phyloP scores from a whole-genome alignment of 2,797 vertebrate species.

The Hipposideros larvatus region DNA sequence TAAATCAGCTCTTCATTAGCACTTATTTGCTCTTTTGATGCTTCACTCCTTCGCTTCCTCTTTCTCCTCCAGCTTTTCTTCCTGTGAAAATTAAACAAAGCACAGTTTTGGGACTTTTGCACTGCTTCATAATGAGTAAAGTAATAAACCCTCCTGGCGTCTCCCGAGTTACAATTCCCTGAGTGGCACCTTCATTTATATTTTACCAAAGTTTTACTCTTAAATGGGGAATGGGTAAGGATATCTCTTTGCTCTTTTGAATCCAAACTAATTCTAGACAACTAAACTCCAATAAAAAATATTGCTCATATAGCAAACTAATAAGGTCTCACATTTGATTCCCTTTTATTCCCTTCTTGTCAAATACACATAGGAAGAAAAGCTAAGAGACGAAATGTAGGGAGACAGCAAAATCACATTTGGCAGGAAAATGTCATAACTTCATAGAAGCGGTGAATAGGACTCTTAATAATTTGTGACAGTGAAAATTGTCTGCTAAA shows the following conservation, averaged over 20 bases:
- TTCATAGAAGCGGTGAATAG: neutral
- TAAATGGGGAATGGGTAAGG: neutral
- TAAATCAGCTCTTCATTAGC: neutral
- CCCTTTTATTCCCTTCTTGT: neutral
- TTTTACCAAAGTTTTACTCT: neutral
- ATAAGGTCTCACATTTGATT: neutral
- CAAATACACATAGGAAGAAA: neutral
- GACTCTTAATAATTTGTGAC: slow-evolving; percentile 31
- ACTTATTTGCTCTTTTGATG: neutral
- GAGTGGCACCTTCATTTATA: neutral
- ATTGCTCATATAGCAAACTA: neutral
- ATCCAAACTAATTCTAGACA: neutral
- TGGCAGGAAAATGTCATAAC: neutral
- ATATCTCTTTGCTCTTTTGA: neutral
- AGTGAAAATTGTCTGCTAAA: slow-evolving; percentile 10
- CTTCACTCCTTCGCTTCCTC: neutral
- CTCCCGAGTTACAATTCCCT: neutral
- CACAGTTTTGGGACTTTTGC: neutral
- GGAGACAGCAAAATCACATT: slow-evolving; percentile 1
- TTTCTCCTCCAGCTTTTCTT: neutral
- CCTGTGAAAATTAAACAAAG: neutral
- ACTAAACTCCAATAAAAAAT: neutral
- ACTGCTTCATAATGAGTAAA: neutral
- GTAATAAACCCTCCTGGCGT: neutral
- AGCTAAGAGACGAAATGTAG: neutral